These are phyloP conservation scores for Parelbella ahira DNA, from an alignment of 2,888 invertebrate species.

Conservation along the genomic window DNA sequence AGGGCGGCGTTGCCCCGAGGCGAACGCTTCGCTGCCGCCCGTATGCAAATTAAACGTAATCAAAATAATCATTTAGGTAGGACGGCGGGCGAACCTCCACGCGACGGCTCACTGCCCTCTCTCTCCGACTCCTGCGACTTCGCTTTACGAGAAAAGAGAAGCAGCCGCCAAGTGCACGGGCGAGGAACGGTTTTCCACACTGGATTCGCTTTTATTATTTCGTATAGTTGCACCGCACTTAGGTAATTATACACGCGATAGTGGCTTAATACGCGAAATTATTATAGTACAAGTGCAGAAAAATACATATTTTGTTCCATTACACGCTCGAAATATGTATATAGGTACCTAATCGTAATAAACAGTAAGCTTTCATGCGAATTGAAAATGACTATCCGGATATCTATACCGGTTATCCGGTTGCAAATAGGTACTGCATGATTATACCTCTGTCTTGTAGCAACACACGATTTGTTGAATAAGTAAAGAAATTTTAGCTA, in stretches of 20 bases:
- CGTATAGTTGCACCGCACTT: constrained; percentile 56
- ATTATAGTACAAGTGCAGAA: constrained; percentile 56
- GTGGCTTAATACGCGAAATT: constrained; percentile 66
- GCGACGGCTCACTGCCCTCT: constrained; percentile 41
- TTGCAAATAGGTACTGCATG: too few relatives aligned
- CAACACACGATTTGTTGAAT: too few relatives aligned
- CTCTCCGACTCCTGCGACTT: constrained; percentile 41
- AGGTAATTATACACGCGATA: constrained; percentile 65
- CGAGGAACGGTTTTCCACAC: constrained; percentile 67
- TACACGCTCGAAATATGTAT: too few relatives aligned
- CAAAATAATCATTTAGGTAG: constrained; percentile 76
- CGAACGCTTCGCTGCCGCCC: constrained; percentile 46
- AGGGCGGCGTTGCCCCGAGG: constrained; percentile 49
- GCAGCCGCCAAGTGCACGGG: constrained; percentile 50
- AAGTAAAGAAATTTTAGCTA: too few relatives aligned
- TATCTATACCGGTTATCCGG: constrained; percentile 1
- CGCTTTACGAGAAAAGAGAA: constrained; percentile 47
- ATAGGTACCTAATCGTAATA: too few relatives aligned
- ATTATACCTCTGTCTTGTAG: too few relatives aligned
- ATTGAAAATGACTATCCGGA: too few relatives aligned
- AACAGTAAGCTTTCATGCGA: too few relatives aligned
- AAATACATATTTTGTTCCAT: constrained; percentile 65
- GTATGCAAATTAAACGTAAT: constrained; percentile 80
- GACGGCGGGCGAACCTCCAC: constrained; percentile 48
- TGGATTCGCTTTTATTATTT: constrained; percentile 69